Evolutionary conservation across 2,113 vertebrate species (phyloP), one percentile per base, ranked within the genome.

Genomic region (Onychorhynchus coronatus): DNA sequence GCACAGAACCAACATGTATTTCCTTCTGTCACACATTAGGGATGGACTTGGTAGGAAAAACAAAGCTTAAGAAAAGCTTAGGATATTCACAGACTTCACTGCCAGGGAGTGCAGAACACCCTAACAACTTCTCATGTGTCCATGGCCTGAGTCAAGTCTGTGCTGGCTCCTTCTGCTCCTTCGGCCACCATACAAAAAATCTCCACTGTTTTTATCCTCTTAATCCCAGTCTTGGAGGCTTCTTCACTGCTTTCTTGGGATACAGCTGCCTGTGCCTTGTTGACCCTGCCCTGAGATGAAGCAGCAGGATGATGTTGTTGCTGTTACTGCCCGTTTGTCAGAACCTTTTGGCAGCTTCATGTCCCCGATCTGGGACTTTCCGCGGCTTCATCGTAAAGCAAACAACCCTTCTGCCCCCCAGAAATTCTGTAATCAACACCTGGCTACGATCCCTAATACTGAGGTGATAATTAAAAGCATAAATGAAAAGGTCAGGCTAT

Each of bases 401-500:
- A 88, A 52, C n/a, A 75, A 50, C 44, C 46, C 19, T 17, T 85
- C 55, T 95, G 37, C 52, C 79, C 47, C 50, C 66, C 19, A 1
- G 16, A 59, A 81, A 56, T n/a, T 76, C 35, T 44, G 22, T 79
- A 72, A 93, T 74, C 74, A 94, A 85, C 74, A 77, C 56, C 71
- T 95, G 85, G 47, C 58, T 86, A 55, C 56, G 55, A 4, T 84
- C 65, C 59, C 24, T 61, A 89, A 74, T 18, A n/a, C 61, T 14
- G 82, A 83, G 65, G 50, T 93, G 73, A 62, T 93, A 91, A 90
- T 83, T 91, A 63, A 65, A 88, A 96, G 44, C 39, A 10, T 85
- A 30, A 58, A 62, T 87, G 86, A 47, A 94, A 95, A 93, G 80
- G 83, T 96, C 84, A 91, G 44, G 47, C 56, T 83, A 58, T 85